Evolutionary conservation across 2,113 vertebrate species (phyloP).

Genomic region (Xenopus tropicalis): DNA sequence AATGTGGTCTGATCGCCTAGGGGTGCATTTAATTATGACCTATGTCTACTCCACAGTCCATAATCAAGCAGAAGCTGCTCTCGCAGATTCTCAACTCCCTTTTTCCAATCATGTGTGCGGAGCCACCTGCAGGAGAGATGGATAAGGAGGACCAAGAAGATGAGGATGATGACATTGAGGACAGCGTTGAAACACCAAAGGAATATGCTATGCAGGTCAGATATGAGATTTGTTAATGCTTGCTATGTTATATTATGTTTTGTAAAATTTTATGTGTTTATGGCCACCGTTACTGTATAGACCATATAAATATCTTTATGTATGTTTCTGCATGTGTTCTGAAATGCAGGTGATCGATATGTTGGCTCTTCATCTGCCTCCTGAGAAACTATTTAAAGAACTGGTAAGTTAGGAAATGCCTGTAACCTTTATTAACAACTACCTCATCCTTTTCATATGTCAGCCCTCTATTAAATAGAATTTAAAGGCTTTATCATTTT

Average conservation of each 20-base stretch:
- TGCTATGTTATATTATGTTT: not conserved
- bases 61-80: slow-evolving; percentile 79
- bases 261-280: no score
- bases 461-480: no score
- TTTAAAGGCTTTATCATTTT: no score
- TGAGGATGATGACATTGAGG: slow-evolving; percentile 58
- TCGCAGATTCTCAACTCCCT: slow-evolving; percentile 70
- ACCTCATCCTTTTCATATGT: no score
- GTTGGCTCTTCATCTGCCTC: slow-evolving; percentile 80
- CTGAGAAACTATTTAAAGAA: slow-evolving; percentile 79
- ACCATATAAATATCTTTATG: no score
- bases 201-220: slow-evolving; percentile 80
- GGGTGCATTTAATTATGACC: not conserved
- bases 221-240: not conserved
- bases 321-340: not conserved
- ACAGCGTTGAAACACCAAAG: slow-evolving; percentile 72
- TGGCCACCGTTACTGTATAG: no score
- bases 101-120: slow-evolving; percentile 75
- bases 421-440: no score
- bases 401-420: slow-evolving; percentile 76
- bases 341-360: slow-evolving; percentile 77
- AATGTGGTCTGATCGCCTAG: not conserved
- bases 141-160: slow-evolving; percentile 78
- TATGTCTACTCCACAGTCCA: slow-evolving; percentile 54
- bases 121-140: slow-evolving; percentile 71